Evolutionary conservation across 2,797 vertebrate species (phyloP), one percentile per base, ranked within the genome.

Genomic region (Remorina albescens): DNA sequence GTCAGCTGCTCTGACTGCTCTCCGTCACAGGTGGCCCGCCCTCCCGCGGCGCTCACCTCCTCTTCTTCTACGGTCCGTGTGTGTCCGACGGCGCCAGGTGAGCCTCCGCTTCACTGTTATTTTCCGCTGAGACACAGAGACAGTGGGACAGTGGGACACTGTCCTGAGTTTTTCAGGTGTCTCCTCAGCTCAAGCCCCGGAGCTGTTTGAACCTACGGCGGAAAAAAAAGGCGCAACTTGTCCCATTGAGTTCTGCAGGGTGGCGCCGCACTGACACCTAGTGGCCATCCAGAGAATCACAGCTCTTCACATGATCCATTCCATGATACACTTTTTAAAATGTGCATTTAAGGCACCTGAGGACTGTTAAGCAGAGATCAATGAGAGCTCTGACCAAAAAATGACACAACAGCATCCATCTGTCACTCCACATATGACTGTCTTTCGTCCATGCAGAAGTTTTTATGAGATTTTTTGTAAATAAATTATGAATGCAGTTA

Each of bases 21-120:
- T 57, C 28, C 74, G 87, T 88, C 89, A 89, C 88, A 91, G 89
- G 91, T 92, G 86, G 67, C 66, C 70, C 88, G 34, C 80, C 81
- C 87, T 69, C 80, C 66, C 66, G 18, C 68, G 8, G 62, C 49
- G 50, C 71, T 57, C 68, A 67, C 79, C 68, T 76, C 49, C 47
- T 18, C 25, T 18, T 41, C 26, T 34, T 34, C 4, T 23, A n/a
- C n/a, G n/a, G n/a, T n/a, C n/a, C n/a, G n/a, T n/a, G n/a, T n/a
- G n/a, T n/a, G n/a, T n/a, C n/a, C n/a, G n/a, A n/a, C n/a, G n/a
- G n/a, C n/a, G n/a, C n/a, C n/a, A n/a, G n/a, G n/a, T n/a, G n/a
- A n/a, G n/a, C 15, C 13, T 25, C n/a, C 50, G 11, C 41, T 16
- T 59, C 5, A 8, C 2, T 39, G 46, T 3, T 54, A n/a, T 4